Conservation (phyloP, 2,888 invertebrate genomes). For the Ectemnius continuus region DNA sequence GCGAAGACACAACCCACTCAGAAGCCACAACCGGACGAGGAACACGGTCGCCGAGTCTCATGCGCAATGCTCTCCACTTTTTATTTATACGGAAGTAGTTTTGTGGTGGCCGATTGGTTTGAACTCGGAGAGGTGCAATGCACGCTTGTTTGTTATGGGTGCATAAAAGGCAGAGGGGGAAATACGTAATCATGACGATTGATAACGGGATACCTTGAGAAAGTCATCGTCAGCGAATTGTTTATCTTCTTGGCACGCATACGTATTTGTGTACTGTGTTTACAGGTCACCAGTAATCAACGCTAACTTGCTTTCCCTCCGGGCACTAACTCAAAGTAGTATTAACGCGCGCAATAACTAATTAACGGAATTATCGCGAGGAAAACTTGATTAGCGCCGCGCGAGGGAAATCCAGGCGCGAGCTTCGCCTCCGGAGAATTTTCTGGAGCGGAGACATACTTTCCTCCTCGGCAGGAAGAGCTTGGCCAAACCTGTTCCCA, state of each 20-base stretch:
- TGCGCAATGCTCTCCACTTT: no score
- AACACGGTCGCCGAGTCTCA: no score
- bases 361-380: background rate
- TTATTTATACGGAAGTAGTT: no score
- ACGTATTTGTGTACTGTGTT: background rate
- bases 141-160: background rate
- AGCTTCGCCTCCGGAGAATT: background rate
- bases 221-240: conserved; percentile 35
- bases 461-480: background rate
- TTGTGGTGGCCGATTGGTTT: background rate
- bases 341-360: background rate
- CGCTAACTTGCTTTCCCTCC: conserved; percentile 16
- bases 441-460: conserved; percentile 1
- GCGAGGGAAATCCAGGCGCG: background rate
- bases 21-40: background rate
- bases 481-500: background rate
- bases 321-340: background rate
- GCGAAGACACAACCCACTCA: background rate
- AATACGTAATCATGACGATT: background rate
- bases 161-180: background rate
- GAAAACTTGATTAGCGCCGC: background rate
- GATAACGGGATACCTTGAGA: conserved; percentile 42
- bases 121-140: background rate
- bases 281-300: conserved; percentile 19
- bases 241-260: background rate